Conservation (phyloP, 2,113 vertebrate species). For the Salminus brasiliensis region DNA sequence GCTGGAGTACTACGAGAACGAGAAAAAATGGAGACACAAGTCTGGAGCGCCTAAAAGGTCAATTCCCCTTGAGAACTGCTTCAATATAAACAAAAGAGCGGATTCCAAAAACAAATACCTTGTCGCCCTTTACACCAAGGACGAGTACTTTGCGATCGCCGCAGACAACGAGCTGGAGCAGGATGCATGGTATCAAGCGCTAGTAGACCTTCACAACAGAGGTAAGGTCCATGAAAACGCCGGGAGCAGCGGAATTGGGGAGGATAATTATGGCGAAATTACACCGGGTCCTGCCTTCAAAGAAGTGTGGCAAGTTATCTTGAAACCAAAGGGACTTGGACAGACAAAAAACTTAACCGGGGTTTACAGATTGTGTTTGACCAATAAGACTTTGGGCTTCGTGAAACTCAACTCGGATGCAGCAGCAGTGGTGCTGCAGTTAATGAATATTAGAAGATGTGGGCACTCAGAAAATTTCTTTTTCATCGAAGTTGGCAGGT, state of each 20-base stretch:
- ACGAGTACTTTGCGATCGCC: constrained; percentile 88
- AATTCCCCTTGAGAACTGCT: constrained; percentile 87
- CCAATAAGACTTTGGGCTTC: constrained; percentile 88
- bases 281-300: constrained; percentile 86
- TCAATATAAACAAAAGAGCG: constrained; percentile 91
- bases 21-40: constrained; percentile 93
- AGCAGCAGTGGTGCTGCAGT: constrained; percentile 86
- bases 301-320: constrained; percentile 91
- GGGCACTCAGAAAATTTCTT: constrained; percentile 92
- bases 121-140: constrained; percentile 88
- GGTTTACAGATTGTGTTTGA: constrained; percentile 90
- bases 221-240: constrained; percentile 80
- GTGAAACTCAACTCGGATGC: constrained; percentile 89
- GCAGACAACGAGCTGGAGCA: constrained; percentile 87
- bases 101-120: constrained; percentile 93
- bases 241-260: constrained; percentile 68
- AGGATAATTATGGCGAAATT: constrained; percentile 78
- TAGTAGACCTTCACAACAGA: constrained; percentile 86
- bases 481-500: constrained; percentile 90
- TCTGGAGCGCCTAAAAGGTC: constrained; percentile 88
- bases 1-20: constrained; percentile 91
- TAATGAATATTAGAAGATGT: constrained; percentile 89
- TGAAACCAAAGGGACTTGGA: constrained; percentile 89
- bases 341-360: constrained; percentile 90
- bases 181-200: constrained; percentile 86